These are phyloP conservation scores for Parasteatoda lunata DNA, from an alignment of 2,888 invertebrate genomes.

Conservation along the genomic window DNA sequence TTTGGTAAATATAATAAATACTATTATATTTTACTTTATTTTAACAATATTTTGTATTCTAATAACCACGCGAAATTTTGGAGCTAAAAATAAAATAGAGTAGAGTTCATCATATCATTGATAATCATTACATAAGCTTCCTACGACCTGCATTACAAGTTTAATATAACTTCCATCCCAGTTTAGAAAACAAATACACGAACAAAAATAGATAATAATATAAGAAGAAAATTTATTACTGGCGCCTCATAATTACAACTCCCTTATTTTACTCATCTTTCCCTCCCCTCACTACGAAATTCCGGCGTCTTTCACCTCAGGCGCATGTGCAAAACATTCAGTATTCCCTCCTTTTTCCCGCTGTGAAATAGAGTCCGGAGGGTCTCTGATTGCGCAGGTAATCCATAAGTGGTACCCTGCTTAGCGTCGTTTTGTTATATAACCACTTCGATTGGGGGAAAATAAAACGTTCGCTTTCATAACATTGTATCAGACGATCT, in stretches of 20 bases:
- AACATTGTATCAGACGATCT: not conserved
- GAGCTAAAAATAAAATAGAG: too few relatives aligned
- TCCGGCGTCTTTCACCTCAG: not conserved
- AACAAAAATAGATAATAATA: too few relatives aligned
- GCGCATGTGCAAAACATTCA: not conserved
- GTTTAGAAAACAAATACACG: too few relatives aligned
- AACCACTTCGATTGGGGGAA: not conserved
- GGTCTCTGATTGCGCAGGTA: not conserved
- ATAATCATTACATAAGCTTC: too few relatives aligned
- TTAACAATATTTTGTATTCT: too few relatives aligned
- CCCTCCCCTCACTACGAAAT: not conserved
- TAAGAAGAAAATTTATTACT: too few relatives aligned
- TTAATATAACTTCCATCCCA: too few relatives aligned
- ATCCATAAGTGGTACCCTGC: not conserved
- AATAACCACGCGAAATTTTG: too few relatives aligned
- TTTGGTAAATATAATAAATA: too few relatives aligned
- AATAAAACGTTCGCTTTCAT: not conserved
- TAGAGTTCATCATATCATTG: too few relatives aligned
- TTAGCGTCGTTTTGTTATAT: not conserved
- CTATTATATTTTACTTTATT: too few relatives aligned
- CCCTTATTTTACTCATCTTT: conserved; percentile 8
- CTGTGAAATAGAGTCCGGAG: not conserved
- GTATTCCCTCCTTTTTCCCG: not conserved
- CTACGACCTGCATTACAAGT: too few relatives aligned
- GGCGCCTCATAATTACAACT: not conserved